A percentile compares a stretch with the other conserved stretches of the same genome.
Evolutionary conservation across 2,888 invertebrate species (phyloP).

Genomic region (Lasioglossum vierecki): DNA sequence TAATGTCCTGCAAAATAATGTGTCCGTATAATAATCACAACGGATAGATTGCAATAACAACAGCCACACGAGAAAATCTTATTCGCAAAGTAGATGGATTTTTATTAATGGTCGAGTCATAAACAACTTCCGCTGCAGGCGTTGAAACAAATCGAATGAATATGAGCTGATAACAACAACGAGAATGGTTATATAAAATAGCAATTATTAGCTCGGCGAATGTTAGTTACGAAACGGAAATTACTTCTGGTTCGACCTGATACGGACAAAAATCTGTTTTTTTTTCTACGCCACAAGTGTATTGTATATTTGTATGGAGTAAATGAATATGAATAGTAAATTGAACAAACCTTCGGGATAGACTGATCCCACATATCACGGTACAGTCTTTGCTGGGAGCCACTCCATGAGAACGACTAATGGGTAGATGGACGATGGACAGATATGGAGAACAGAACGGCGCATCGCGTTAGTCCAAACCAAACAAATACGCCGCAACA

Average conservation of each 20-base stretch:
- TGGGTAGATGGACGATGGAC: conserved; percentile 86
- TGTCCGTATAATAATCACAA: not conserved
- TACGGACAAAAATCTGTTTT: not conserved
- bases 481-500: conserved; percentile 78
- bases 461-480: conserved; percentile 79
- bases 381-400: conserved; percentile 91
- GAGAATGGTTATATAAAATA: not conserved
- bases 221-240: not conserved
- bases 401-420: conserved; percentile 93
- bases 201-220: not conserved
- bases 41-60: not conserved
- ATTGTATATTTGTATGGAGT: conserved; percentile 33
- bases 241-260: not conserved
- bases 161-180: not conserved
- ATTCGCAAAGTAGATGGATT: not conserved
- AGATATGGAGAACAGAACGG: conserved; percentile 72
- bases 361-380: conserved; percentile 87
- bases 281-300: conserved; percentile 14
- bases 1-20: conserved; percentile 88
- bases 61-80: not conserved
- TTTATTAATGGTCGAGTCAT: not conserved
- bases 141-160: not conserved
- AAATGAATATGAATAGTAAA: conserved; percentile 70
- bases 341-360: conserved; percentile 84
- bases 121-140: not conserved